phyloP scores from a whole-genome alignment of 2,797 vertebrate genomes.

The Falco naumanni region DNA sequence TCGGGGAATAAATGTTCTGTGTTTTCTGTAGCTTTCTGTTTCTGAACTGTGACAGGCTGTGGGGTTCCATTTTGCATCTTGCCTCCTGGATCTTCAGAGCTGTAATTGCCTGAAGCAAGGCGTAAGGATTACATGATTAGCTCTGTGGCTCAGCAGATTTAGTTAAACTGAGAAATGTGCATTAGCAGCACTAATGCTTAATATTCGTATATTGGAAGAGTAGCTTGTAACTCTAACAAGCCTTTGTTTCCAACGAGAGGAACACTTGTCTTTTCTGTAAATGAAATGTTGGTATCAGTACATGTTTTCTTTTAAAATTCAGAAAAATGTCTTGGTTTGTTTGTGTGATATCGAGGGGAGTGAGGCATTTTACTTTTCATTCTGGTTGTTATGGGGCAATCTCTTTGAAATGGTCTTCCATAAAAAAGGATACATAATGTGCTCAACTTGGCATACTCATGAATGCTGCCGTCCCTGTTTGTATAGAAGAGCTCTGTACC shows the following conservation, averaged over 20 bases:
- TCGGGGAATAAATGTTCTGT: background rate
- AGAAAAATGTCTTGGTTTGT: background rate
- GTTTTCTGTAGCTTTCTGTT: background rate
- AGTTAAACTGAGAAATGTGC: constrained; percentile 49
- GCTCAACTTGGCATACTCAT: background rate
- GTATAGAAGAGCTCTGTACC: background rate
- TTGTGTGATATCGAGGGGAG: background rate
- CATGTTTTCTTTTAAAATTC: background rate
- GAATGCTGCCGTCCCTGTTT: background rate
- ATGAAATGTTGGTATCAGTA: background rate
- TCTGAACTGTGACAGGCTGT: background rate
- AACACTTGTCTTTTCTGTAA: background rate
- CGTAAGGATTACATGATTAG: constrained; percentile 30
- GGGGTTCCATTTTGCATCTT: background rate
- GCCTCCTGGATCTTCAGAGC: background rate
- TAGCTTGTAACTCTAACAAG: background rate
- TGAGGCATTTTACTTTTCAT: background rate
- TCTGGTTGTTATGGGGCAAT: background rate
- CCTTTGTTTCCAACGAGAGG: background rate
- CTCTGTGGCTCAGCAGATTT: constrained; percentile 41
- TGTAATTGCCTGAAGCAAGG: constrained; percentile 15
- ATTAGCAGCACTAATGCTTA: constrained; percentile 10
- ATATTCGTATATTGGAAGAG: background rate
- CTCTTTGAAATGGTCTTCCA: background rate
- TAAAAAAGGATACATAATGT: background rate